phyloP scores from a whole-genome alignment of 2,888 invertebrate species.

The Oscheius myriophilus region DNA sequence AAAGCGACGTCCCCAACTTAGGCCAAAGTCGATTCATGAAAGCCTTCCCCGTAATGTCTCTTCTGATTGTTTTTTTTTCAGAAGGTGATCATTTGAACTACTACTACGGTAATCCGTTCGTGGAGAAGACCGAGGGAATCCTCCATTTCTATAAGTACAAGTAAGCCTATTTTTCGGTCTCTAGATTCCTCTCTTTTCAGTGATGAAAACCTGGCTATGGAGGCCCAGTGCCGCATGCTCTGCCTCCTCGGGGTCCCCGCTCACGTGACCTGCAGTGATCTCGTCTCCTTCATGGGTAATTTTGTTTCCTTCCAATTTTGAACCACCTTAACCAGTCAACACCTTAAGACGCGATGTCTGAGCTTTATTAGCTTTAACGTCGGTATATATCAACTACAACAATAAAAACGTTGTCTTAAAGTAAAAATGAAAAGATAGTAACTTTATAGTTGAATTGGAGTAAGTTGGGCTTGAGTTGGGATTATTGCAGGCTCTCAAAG shows the following conservation, averaged over 20 bases:
- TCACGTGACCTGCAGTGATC: conserved; percentile 88
- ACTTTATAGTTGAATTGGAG: too few species aligned
- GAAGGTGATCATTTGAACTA: conserved; percentile 70
- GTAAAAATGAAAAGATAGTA: too few species aligned
- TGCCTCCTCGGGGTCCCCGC: conserved; percentile 90
- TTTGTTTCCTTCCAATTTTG: not conserved
- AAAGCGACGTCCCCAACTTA: not conserved
- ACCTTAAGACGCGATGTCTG: too few species aligned
- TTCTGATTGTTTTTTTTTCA: conserved; percentile 28
- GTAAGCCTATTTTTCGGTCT: conserved; percentile 75
- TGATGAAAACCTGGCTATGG: conserved; percentile 52
- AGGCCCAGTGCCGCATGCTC: conserved; percentile 81
- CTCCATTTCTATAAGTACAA: conserved; percentile 96
- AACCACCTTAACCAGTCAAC: too few species aligned
- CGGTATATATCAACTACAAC: too few species aligned
- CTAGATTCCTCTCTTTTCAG: conserved; percentile 17
- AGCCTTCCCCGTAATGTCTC: not conserved
- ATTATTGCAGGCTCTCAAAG: too few species aligned
- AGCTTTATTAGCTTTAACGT: too few species aligned
- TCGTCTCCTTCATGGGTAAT: conserved; percentile 85
- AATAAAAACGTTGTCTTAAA: too few species aligned
- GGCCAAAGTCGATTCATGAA: too few species aligned
- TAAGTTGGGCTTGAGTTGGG: too few species aligned
- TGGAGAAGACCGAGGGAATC: conserved; percentile 95
- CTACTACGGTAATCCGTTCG: conserved; percentile 94